phyloP scores from a whole-genome alignment of 1,140 invertebrate species.

The Nebria ingens region DNA sequence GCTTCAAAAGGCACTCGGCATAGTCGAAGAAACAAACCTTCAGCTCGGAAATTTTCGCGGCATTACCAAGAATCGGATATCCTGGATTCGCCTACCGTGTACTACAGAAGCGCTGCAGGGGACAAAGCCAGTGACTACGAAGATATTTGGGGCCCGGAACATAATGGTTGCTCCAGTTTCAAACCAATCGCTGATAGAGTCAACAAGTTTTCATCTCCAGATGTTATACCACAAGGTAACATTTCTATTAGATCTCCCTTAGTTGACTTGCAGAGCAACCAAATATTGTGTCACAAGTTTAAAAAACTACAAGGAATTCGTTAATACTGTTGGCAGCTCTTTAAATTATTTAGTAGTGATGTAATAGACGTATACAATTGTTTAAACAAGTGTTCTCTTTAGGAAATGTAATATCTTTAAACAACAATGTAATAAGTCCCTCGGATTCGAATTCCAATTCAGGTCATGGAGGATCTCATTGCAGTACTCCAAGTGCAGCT shows the following conservation, averaged over 20 bases:
- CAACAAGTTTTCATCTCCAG: constrained; percentile 26
- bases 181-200: constrained; percentile 16
- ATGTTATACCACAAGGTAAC: constrained; percentile 27
- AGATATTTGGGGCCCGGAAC: constrained; percentile 78
- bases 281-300: no score
- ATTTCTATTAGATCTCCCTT: no score
- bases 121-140: constrained; percentile 94
- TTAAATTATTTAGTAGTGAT: no score
- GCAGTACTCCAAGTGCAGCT: constrained; percentile 23
- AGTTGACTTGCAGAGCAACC: no score
- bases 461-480: constrained; percentile 19
- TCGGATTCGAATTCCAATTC: constrained; percentile 23
- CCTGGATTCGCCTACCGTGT: constrained; percentile 66
- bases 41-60: constrained; percentile 47
- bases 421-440: constrained; percentile 44
- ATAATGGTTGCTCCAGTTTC: constrained; percentile 26
- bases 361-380: background rate
- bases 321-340: no score
- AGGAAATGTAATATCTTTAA: constrained; percentile 37
- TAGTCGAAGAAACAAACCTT: constrained; percentile 35
- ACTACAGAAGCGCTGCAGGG: constrained; percentile 74
- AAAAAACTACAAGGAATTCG: no score
- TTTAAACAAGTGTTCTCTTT: constrained; percentile 11
- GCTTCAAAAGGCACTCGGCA: constrained; percentile 26
- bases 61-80: constrained; percentile 74